phyloP scores from a whole-genome alignment of 2,888 invertebrate genomes.

The Drosophila rubida region DNA sequence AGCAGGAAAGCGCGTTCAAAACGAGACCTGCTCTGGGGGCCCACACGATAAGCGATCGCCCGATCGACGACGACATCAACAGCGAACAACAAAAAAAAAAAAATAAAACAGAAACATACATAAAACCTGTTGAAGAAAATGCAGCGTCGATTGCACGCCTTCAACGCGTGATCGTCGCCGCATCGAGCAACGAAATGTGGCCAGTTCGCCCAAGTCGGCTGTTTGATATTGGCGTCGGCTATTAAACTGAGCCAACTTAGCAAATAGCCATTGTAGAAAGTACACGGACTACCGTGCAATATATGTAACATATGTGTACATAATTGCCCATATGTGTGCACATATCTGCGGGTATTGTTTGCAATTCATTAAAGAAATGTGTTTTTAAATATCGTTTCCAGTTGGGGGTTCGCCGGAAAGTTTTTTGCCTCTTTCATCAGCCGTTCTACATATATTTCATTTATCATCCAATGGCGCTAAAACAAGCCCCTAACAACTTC shows the following conservation, averaged over 20 bases:
- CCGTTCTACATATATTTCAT: constrained; percentile 6
- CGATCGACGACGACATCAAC: constrained; percentile 20
- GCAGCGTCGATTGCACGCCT: constrained; percentile 68
- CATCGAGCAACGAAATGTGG: constrained; percentile 46
- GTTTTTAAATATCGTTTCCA: constrained; percentile 1
- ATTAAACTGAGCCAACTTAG: constrained; percentile 62
- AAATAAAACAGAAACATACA: constrained; percentile 12
- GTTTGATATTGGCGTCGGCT: constrained; percentile 63
- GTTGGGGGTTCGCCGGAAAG: constrained; percentile 13
- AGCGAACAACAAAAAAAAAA: constrained; percentile 8
- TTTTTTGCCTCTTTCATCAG: constrained; percentile 9
- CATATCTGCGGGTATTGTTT: constrained; percentile 32
- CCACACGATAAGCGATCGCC: constrained; percentile 47
- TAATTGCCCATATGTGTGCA: not conserved
- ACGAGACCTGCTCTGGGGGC: constrained; percentile 40
- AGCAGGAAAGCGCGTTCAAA: constrained; percentile 38
- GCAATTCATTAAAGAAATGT: constrained; percentile 44
- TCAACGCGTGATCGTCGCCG: constrained; percentile 64
- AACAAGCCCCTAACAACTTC: constrained; percentile 38
- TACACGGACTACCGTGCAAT: constrained; percentile 18
- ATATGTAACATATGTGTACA: not conserved
- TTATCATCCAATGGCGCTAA: not conserved
- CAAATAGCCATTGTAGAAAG: constrained; percentile 58
- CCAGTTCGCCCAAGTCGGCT: constrained; percentile 37
- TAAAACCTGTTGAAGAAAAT: constrained; percentile 75